Conservation (phyloP, 2,113 vertebrate species). For the Heliornis fulica region DNA sequence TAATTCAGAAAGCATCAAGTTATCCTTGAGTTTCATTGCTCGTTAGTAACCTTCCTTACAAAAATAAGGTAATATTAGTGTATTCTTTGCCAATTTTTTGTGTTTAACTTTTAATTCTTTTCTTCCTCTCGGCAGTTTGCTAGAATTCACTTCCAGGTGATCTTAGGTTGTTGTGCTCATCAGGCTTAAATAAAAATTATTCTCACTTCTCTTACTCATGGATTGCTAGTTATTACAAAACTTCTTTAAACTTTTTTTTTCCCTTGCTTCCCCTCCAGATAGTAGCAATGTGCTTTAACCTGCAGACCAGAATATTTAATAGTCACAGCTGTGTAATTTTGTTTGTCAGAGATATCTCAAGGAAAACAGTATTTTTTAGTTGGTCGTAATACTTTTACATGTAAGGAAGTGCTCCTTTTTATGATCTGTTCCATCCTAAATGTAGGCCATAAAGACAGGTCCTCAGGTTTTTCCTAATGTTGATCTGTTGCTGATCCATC, state of each 20-base stretch:
- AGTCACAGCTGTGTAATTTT: background rate
- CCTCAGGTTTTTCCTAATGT: background rate
- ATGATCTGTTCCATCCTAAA: background rate
- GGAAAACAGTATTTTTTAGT: background rate
- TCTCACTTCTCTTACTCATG: background rate
- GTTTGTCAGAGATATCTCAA: background rate
- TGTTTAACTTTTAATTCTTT: background rate
- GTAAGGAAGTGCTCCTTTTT: background rate
- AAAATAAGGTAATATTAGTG: background rate
- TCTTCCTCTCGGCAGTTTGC: background rate
- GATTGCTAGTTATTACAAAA: background rate
- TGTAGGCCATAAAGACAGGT: background rate
- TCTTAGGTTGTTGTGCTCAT: background rate
- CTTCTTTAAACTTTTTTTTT: background rate
- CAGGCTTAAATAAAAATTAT: background rate
- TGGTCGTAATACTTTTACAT: background rate
- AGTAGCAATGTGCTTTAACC: background rate
- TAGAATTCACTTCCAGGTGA: background rate
- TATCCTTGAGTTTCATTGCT: background rate
- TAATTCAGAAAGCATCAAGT: background rate
- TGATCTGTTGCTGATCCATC: background rate
- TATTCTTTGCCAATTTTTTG: background rate
- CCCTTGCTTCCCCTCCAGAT: too few species aligned
- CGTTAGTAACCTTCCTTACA: background rate
- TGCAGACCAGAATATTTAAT: background rate